A percentile compares a stretch with the other conserved stretches of the same genome.
Conservation (phyloP, 1,140 invertebrate genomes). For the Lepidurus couesii region DNA sequence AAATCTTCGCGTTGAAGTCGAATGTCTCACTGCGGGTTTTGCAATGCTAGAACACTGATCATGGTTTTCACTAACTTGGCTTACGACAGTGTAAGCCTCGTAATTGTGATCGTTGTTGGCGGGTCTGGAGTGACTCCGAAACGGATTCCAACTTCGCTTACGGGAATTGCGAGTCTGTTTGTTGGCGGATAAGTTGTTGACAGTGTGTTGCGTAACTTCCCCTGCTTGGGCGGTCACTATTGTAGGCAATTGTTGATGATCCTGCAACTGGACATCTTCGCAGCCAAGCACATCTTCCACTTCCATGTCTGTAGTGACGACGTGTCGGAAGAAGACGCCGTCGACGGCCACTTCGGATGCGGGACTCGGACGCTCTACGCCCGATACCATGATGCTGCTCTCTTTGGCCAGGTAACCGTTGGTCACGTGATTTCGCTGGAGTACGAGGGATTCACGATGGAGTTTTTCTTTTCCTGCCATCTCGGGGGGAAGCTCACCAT, state of each 20-base stretch:
- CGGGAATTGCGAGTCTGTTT: background rate
- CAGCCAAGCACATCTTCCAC: background rate
- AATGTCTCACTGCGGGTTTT: background rate
- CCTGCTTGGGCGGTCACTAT: background rate
- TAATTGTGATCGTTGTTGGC: background rate
- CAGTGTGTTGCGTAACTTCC: background rate
- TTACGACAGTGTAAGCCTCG: background rate
- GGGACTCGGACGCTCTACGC: slow-evolving; percentile 11
- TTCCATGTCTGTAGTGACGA: background rate
- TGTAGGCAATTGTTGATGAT: background rate
- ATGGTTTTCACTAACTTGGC: background rate
- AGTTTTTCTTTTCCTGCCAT: slow-evolving; percentile 11
- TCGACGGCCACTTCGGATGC: slow-evolving; percentile 17
- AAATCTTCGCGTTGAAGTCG: background rate
- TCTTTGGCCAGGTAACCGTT: slow-evolving; percentile 18
- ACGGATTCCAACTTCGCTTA: background rate
- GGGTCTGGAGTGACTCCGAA: background rate
- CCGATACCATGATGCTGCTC: background rate
- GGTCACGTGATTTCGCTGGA: slow-evolving; percentile 14
- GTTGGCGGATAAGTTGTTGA: background rate
- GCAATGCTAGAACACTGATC: background rate
- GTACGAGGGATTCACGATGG: background rate
- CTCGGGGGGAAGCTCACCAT: background rate
- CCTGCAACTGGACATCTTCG: slow-evolving; percentile 8
- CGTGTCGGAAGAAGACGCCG: background rate